Base-by-base conservation (phyloP, 2,888 invertebrate genomes). In the Spisula solida region DNA sequence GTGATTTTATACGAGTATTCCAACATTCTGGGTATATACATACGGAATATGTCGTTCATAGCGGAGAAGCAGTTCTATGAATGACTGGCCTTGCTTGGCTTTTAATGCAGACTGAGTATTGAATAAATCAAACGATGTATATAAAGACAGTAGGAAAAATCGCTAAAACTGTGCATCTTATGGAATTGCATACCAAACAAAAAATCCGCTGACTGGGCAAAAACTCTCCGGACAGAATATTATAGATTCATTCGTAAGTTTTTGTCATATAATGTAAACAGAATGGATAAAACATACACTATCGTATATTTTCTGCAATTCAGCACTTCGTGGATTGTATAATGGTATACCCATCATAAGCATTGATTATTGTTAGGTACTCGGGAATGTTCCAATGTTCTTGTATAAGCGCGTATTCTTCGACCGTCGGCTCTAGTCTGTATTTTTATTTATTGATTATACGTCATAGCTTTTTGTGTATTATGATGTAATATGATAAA, bases 401-500 rank as follows among this genome's bases (percentile, higher is more conserved):
- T 75, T 34, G 18, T 25, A 31, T 31, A 16, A 18, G 34, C 75
- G 25, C 34, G 34, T 31, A 14, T 31, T 75, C 0, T 29, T 14
- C 29, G 70, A 70, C n/a, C 5, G 55, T 70, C 31, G 29, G 29
- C 31, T 75, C 29, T 25, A 31, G n/a, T 70, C 70, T 70, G 25
- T 75, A 16, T 75, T 31, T 75, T 75, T 31, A 34, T 29, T 18
- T 75, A 75, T 75, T 34, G 75, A 75, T 75, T 75, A 31, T 31
- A 75, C 75, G 75, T 75, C 75, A 75, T 2, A 18, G 29, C 14
- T 31, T 75, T 75, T 75, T 75, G 75, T 75, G 75, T 34, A 31
- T 75, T 75, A 75, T 75, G 75, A 75, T 31, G 75, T 18, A 31
- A 75, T 75, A 75, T 75, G 75, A 75, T 34, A 75, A 75, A 75